These are phyloP conservation scores for Ambastaia sidthimunki DNA, from an alignment of 2,797 vertebrate genomes.

Conservation along the genomic window DNA sequence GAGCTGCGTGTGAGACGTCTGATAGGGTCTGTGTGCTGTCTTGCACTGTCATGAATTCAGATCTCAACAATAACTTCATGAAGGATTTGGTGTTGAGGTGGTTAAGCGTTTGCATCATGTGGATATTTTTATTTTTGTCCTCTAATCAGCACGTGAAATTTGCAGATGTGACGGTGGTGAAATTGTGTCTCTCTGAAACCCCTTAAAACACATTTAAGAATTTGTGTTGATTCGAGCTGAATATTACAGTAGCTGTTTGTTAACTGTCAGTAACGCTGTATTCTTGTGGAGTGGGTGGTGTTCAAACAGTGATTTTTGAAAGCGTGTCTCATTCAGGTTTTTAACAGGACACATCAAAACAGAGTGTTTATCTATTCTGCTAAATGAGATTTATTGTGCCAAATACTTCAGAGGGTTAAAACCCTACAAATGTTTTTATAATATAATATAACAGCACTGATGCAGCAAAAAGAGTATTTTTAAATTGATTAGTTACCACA, in stretches of 20 bases:
- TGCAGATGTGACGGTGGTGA: not conserved
- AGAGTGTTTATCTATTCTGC: not conserved
- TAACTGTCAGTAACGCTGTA: slow-evolving; percentile 1
- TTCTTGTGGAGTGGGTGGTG: slow-evolving; percentile 7
- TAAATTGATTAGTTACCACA: slow-evolving; percentile 1
- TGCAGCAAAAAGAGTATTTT: too few relatives aligned
- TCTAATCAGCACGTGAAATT: slow-evolving; percentile 37
- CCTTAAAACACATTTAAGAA: not conserved
- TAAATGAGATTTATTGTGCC: slow-evolving; percentile 25
- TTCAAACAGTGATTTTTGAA: not conserved
- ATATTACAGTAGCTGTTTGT: not conserved
- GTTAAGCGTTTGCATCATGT: not conserved
- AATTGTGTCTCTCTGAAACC: not conserved
- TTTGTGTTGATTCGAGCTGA: not conserved
- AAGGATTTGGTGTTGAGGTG: not conserved
- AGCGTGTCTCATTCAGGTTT: not conserved
- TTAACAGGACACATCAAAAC: not conserved
- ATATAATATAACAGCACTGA: not conserved
- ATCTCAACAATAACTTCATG: slow-evolving; percentile 17
- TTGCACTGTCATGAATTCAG: slow-evolving; percentile 5
- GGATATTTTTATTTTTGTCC: slow-evolving; percentile 20
- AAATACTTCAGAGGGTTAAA: slow-evolving; percentile 5
- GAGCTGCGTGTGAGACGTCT: slow-evolving; percentile 26
- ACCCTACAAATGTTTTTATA: not conserved
- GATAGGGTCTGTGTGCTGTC: slow-evolving; percentile 28